Percentiles rank a stretch among this genome's conserved stretches.
Evolutionary conservation across 2,888 invertebrate species (phyloP).

Genomic region (Empis stercorea): DNA sequence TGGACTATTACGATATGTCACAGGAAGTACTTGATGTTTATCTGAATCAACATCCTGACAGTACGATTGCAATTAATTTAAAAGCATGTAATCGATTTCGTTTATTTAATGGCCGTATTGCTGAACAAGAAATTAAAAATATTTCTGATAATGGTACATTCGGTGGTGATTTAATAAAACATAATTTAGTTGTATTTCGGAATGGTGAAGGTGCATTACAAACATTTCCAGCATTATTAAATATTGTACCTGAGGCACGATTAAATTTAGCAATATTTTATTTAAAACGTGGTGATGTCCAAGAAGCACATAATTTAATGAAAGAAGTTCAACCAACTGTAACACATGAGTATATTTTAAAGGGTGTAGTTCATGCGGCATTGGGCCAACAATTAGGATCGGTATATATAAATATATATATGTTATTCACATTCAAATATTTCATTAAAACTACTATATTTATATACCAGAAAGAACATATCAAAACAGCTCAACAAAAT

Average conservation of each 20-base stretch:
- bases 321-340: constrained; percentile 87
- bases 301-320: constrained; percentile 77
- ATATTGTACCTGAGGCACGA: constrained; percentile 92
- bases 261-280: constrained; percentile 92
- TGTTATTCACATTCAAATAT: too few relatives aligned
- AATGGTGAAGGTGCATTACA: constrained; percentile 90
- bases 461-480: constrained; percentile 91
- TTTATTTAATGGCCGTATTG: constrained; percentile 88
- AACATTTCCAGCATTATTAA: constrained; percentile 75
- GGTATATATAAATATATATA: constrained; percentile 42
- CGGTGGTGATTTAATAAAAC: constrained; percentile 84
- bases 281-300: constrained; percentile 74
- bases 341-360: constrained; percentile 90
- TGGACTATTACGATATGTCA: constrained; percentile 96
- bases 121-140: constrained; percentile 80
- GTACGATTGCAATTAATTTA: constrained; percentile 88
- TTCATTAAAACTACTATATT: too few relatives aligned
- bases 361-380: constrained; percentile 90
- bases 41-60: constrained; percentile 80
- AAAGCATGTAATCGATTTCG: constrained; percentile 62
- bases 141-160: constrained; percentile 65
- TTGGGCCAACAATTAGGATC: constrained; percentile 86
- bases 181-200: constrained; percentile 89
- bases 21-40: constrained; percentile 94
- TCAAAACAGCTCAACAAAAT: constrained; percentile 91